Conservation (phyloP, 2,113 vertebrate genomes). For the Ctenomys sociabilis region DNA sequence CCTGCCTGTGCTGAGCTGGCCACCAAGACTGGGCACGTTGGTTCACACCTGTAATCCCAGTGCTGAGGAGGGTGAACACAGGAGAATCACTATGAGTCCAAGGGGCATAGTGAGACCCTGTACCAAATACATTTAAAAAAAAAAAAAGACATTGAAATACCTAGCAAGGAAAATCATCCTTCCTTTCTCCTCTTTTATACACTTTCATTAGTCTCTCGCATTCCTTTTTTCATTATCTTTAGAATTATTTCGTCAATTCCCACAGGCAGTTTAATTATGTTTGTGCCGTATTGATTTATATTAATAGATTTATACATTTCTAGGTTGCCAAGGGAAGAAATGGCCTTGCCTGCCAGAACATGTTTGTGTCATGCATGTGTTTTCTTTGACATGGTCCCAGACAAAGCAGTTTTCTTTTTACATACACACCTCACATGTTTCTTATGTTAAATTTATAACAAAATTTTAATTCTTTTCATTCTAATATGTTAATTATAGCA, state of each 20-base stretch:
- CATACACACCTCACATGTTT: neutral
- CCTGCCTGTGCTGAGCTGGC: too few species aligned
- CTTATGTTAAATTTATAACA: neutral
- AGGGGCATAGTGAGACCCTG: too few species aligned
- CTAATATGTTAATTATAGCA: neutral
- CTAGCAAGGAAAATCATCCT: neutral
- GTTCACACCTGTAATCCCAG: too few species aligned
- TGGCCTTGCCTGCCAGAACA: neutral
- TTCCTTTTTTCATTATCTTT: constrained; percentile 19
- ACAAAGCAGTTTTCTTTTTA: neutral
- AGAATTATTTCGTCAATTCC: constrained; percentile 7
- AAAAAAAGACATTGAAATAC: neutral
- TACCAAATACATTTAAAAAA: too few species aligned
- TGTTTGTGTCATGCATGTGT: neutral
- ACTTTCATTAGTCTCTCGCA: neutral
- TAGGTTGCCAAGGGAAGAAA: constrained; percentile 1
- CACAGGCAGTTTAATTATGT: constrained; percentile 10
- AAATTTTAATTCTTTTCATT: constrained; percentile 4
- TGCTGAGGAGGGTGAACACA: too few species aligned
- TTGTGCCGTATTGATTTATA: neutral
- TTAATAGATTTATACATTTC: neutral
- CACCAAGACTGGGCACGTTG: too few species aligned
- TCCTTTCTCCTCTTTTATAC: neutral
- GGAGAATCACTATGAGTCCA: too few species aligned
- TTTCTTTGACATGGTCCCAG: neutral